A percentile compares a stretch with the other conserved stretches of the same genome.
Evolutionary conservation across 2,113 vertebrate species (phyloP).

Genomic region (Xiphophorus maculatus): DNA sequence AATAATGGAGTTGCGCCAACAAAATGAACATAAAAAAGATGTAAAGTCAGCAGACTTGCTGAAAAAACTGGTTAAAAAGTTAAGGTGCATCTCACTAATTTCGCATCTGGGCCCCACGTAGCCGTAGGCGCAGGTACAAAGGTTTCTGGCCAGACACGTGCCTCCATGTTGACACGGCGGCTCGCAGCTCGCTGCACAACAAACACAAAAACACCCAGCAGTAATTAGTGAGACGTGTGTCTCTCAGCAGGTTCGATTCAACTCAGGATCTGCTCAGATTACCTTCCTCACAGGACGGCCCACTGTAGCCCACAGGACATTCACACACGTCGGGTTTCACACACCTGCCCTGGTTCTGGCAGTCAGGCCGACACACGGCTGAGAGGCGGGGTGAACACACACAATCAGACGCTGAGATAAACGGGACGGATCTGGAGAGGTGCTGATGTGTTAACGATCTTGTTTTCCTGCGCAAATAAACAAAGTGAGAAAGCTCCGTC

Average conservation of each 20-base stretch:
- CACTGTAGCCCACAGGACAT: conserved; percentile 82
- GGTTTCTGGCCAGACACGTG: conserved; percentile 85
- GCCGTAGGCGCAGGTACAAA: conserved; percentile 89
- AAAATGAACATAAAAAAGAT: background rate
- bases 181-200: conserved; percentile 81
- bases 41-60: background rate
- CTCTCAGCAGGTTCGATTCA: background rate
- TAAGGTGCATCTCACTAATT: conserved; percentile 83
- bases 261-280: conserved; percentile 28
- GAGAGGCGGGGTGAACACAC: conserved; percentile 36
- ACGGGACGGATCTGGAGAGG: background rate
- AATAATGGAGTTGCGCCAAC: background rate
- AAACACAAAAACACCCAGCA: background rate
- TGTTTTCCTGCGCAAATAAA: background rate
- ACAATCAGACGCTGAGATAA: background rate
- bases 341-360: conserved; percentile 89
- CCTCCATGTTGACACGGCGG: conserved; percentile 87
- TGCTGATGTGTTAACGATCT: background rate
- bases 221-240: background rate
- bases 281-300: conserved; percentile 87
- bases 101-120: conserved; percentile 91
- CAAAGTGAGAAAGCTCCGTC: background rate
- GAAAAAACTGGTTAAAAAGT: background rate
- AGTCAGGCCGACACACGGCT: conserved; percentile 89
- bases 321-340: conserved; percentile 84